Percentiles rank a stretch among this genome's conserved stretches.
These are phyloP conservation scores for Xiphydria camelus DNA, from an alignment of 2,888 invertebrate genomes.

Conservation along the genomic window DNA sequence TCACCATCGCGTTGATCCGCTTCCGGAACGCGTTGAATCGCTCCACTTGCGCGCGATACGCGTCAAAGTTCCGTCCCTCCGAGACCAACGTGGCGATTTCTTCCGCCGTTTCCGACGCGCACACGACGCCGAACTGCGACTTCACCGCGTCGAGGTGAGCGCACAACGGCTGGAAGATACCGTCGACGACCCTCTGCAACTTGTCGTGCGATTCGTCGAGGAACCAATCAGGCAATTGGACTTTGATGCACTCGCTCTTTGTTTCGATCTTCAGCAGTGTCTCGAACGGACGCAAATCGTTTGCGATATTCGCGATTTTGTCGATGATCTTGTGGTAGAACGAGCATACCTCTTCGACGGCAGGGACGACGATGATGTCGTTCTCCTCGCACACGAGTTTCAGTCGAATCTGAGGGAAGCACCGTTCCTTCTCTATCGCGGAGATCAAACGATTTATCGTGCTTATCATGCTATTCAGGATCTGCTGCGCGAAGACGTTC, in stretches of 20 bases:
- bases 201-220: conserved; percentile 37
- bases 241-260: conserved; percentile 61
- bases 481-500: conserved; percentile 63
- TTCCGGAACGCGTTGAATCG: conserved; percentile 35
- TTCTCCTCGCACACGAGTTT: conserved; percentile 62
- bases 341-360: conserved; percentile 61
- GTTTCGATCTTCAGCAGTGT: conserved; percentile 57
- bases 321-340: conserved; percentile 65
- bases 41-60: conserved; percentile 35
- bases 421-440: conserved; percentile 60
- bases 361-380: conserved; percentile 62
- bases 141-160: conserved; percentile 30
- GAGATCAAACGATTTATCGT: conserved; percentile 69
- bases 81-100: conserved; percentile 23
- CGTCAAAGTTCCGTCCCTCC: conserved; percentile 29
- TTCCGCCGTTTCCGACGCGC: conserved; percentile 22
- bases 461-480: conserved; percentile 69
- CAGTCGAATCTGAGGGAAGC: conserved; percentile 67
- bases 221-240: conserved; percentile 65
- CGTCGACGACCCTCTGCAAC: conserved; percentile 31
- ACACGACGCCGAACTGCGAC: conserved; percentile 36
- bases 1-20: conserved; percentile 35
- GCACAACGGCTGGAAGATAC: conserved; percentile 32
- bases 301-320: conserved; percentile 62
- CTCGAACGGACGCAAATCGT: conserved; percentile 66